Conservation (phyloP, 2,888 invertebrate species). For the Xanthorhoe designata region DNA sequence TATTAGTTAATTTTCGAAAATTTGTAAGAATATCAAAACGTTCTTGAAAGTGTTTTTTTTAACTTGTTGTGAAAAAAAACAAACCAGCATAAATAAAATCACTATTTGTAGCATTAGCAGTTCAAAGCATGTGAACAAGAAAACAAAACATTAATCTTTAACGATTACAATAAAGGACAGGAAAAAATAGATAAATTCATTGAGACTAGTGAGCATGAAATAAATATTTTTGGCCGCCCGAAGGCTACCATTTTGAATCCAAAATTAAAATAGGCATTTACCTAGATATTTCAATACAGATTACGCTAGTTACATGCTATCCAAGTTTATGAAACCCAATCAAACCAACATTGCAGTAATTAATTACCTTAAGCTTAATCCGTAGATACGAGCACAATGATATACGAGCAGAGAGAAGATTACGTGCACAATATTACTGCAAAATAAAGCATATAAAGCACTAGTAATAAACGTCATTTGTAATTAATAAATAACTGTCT, state of each 20-base stretch:
- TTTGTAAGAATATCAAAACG: slow-evolving; percentile 7
- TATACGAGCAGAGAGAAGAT: slow-evolving; percentile 41
- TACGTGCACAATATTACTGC: slow-evolving; percentile 25
- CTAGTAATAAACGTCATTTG: neutral
- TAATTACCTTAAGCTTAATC: slow-evolving; percentile 44
- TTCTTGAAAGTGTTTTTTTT: slow-evolving; percentile 7
- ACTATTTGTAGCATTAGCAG: too few species aligned
- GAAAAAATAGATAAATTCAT: too few species aligned
- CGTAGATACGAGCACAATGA: slow-evolving; percentile 40
- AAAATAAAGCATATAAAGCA: slow-evolving; percentile 20
- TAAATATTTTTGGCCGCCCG: too few species aligned
- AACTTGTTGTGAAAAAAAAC: too few species aligned
- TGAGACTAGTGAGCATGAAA: too few species aligned
- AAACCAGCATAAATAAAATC: too few species aligned
- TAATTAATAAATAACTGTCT: neutral
- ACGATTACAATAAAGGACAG: too few species aligned
- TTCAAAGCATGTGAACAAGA: too few species aligned
- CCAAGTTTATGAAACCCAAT: slow-evolving; percentile 44
- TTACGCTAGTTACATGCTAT: neutral
- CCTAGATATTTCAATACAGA: neutral
- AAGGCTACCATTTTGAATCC: neutral
- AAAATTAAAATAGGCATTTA: neutral
- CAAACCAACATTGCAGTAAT: slow-evolving; percentile 43
- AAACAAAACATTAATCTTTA: too few species aligned
- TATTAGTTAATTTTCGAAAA: slow-evolving; percentile 9